Conservation (phyloP, 2,797 vertebrate species). For the Phalloptychus januarius region DNA sequence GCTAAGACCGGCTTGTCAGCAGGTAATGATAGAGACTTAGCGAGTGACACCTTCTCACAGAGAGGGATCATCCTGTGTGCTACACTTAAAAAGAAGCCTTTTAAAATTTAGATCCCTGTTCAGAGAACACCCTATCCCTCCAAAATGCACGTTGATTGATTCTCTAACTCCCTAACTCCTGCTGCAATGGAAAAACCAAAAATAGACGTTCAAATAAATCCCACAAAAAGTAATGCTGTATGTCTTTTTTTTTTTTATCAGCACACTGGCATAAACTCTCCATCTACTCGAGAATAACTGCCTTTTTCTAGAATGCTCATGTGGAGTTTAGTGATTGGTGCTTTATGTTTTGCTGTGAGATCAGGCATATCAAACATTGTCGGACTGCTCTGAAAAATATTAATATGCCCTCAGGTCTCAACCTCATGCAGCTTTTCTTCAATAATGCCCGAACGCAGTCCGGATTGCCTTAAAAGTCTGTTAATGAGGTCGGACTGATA, state of each 20-base stretch:
- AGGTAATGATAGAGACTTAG: conserved; percentile 72
- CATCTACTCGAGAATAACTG: neutral
- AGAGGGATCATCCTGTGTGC: conserved; percentile 60
- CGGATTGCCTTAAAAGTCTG: neutral
- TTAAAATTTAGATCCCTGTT: conserved; percentile 69
- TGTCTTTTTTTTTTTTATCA: neutral
- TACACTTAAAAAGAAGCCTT: conserved; percentile 68
- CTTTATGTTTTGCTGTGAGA: neutral
- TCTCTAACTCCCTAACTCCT: conserved; percentile 47
- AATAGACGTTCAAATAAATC: conserved; percentile 42
- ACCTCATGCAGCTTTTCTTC: neutral
- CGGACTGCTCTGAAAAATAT: neutral
- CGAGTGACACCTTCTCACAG: conserved; percentile 60
- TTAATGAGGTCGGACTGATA: neutral
- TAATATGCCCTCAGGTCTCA: neutral
- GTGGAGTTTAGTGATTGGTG: neutral
- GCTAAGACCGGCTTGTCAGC: conserved; percentile 67
- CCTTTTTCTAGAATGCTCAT: neutral
- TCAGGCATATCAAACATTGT: neutral
- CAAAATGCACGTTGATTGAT: conserved; percentile 63
- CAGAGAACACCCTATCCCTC: conserved; percentile 59
- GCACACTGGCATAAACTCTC: neutral
- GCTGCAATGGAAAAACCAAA: conserved; percentile 27
- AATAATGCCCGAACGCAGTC: neutral
- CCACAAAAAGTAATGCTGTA: conserved; percentile 9